A percentile compares a stretch with the other conserved stretches of the same genome.
phyloP scores from a whole-genome alignment of 2,888 invertebrate species.

The Atrina japonica region DNA sequence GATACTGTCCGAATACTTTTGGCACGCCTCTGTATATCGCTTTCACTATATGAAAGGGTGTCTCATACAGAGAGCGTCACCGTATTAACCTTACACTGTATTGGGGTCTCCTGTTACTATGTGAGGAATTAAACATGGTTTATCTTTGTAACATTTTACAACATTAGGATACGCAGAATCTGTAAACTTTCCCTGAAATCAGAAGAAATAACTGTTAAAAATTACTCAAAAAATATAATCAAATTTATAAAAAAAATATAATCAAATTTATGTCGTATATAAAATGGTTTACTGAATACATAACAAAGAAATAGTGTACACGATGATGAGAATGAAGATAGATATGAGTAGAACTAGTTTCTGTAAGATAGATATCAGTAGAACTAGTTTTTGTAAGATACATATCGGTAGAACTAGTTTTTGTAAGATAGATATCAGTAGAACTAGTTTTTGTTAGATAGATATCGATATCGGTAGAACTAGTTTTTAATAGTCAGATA shows the following conservation, averaged over 20 bases:
- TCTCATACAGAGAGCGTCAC: too few relatives aligned
- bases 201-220: background rate
- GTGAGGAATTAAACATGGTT: slow-evolving; percentile 38
- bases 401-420: too few relatives aligned
- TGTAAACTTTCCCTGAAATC: slow-evolving; percentile 29
- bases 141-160: slow-evolving; percentile 30
- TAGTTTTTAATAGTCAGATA: too few relatives aligned
- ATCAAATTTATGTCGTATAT: background rate
- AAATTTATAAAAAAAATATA: too few relatives aligned
- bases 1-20: too few relatives aligned
- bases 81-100: slow-evolving; percentile 26
- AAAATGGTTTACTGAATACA: background rate
- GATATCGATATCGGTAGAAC: too few relatives aligned
- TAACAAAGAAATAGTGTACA: background rate
- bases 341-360: background rate
- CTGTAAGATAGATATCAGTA: too few relatives aligned
- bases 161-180: slow-evolving; percentile 20
- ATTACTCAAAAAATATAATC: background rate
- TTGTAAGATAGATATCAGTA: too few relatives aligned
- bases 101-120: slow-evolving; percentile 31
- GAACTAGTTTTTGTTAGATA: too few relatives aligned
- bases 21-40: too few relatives aligned
- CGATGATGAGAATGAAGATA: background rate
- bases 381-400: too few relatives aligned
- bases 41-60: too few relatives aligned